A percentile compares a stretch with the other conserved stretches of the same genome.
Conservation (phyloP, 2,888 invertebrate genomes). For the Euspilapteryx auroguttella region DNA sequence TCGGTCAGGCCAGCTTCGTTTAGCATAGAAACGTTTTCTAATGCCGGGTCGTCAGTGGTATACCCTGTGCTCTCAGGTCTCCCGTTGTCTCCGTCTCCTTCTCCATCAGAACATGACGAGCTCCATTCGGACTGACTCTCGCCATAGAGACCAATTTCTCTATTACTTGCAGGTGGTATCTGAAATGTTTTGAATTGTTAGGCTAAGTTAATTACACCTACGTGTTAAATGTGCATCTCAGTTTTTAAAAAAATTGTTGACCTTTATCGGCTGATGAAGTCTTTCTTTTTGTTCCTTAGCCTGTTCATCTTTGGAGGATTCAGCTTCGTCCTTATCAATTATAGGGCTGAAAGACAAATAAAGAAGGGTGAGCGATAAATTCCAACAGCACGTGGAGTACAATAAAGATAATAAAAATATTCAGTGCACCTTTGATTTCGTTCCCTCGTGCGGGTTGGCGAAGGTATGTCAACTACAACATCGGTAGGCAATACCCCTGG, state of each 20-base stretch:
- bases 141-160: conserved; percentile 40
- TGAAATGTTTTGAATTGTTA: no score
- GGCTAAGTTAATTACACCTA: no score
- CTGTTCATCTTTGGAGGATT: no score
- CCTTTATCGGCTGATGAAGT: no score
- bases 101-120: conserved; percentile 59
- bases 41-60: conserved; percentile 84
- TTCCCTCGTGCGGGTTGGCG: conserved; percentile 27
- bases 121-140: conserved; percentile 86
- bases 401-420: no score
- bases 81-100: conserved; percentile 47
- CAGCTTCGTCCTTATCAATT: background rate
- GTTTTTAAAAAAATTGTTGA: no score
- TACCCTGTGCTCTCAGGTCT: conserved; percentile 76
- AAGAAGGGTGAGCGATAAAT: no score
- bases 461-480: conserved; percentile 47
- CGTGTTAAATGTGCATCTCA: no score
- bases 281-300: no score
- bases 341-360: background rate
- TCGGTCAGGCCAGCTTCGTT: conserved; percentile 86
- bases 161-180: background rate
- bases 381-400: no score
- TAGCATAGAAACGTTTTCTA: conserved; percentile 82
- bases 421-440: conserved; percentile 10
- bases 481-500: conserved; percentile 53